Evolutionary conservation across 2,888 invertebrate species (phyloP).

Genomic region (Cantharis nigra): DNA sequence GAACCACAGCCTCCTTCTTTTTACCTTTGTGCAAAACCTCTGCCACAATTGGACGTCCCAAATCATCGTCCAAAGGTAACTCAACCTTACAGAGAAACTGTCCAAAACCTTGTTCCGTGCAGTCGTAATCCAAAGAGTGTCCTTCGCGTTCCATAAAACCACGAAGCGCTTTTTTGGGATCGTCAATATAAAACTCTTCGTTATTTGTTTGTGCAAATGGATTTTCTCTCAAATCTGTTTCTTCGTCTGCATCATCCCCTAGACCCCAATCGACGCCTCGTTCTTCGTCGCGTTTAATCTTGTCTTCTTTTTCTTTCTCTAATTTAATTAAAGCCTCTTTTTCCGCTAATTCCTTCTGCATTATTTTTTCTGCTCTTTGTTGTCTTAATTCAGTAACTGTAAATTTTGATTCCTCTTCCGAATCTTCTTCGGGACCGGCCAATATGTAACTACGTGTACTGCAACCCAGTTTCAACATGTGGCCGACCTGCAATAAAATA

Average conservation of each 20-base stretch:
- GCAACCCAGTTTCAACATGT: conserved; percentile 90
- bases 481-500: conserved; percentile 67
- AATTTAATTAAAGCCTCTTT: conserved; percentile 58
- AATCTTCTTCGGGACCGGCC: conserved; percentile 84
- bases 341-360: conserved; percentile 51
- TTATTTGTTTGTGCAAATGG: conserved; percentile 81
- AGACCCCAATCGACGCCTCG: conserved; percentile 94
- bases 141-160: conserved; percentile 96
- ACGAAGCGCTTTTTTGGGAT: conserved; percentile 92
- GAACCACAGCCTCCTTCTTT: conserved; percentile 91
- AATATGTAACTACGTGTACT: conserved; percentile 83
- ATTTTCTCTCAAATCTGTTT: conserved; percentile 79
- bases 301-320: conserved; percentile 59
- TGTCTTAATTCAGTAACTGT: conserved; percentile 76
- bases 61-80: conserved; percentile 79
- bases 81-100: conserved; percentile 84
- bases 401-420: conserved; percentile 83
- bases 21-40: conserved; percentile 88
- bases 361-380: conserved; percentile 49
- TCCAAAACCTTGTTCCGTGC: conserved; percentile 83
- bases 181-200: conserved; percentile 88
- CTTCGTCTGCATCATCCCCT: conserved; percentile 88
- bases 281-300: conserved; percentile 61
- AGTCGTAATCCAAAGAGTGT: conserved; percentile 81
- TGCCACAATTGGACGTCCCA: conserved; percentile 77